These are phyloP conservation scores for Drosophila bocqueti DNA, from an alignment of 1,140 invertebrate genomes.

Conservation along the genomic window DNA sequence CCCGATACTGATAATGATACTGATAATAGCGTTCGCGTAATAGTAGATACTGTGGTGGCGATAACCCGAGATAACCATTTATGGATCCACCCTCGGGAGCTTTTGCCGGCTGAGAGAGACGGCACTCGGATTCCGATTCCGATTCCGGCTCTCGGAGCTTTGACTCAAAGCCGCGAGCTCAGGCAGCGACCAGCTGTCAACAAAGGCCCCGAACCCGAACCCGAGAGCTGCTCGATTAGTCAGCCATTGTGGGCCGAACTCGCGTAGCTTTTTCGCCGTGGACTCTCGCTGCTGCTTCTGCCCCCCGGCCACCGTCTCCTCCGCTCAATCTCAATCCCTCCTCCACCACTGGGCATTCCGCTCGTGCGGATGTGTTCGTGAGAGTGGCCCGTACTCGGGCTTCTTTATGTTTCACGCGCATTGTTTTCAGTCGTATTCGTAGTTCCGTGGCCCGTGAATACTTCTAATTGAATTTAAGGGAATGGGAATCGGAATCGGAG, in stretches of 20 bases:
- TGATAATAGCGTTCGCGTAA: constrained; percentile 23
- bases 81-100: constrained; percentile 28
- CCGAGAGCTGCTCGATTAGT: constrained; percentile 46
- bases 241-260: constrained; percentile 38
- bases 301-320: background rate
- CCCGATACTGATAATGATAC: background rate
- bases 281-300: constrained; percentile 9
- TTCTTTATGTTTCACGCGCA: constrained; percentile 34
- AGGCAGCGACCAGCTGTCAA: constrained; percentile 21
- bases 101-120: constrained; percentile 17
- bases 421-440: constrained; percentile 46
- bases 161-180: constrained; percentile 21
- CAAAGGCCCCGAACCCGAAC: constrained; percentile 36
- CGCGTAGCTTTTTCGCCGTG: constrained; percentile 19
- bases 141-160: constrained; percentile 15
- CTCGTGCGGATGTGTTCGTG: constrained; percentile 18
- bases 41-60: constrained; percentile 3
- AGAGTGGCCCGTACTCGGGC: constrained; percentile 16
- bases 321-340: background rate
- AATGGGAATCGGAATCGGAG: constrained; percentile 15
- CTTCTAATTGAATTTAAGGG: constrained; percentile 65
- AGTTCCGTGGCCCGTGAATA: constrained; percentile 33
- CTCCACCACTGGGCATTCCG: background rate
- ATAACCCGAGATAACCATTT: constrained; percentile 10
- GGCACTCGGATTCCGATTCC: background rate